Conservation (phyloP, 2,797 vertebrate species). For the Craterocephalus amniculus region DNA sequence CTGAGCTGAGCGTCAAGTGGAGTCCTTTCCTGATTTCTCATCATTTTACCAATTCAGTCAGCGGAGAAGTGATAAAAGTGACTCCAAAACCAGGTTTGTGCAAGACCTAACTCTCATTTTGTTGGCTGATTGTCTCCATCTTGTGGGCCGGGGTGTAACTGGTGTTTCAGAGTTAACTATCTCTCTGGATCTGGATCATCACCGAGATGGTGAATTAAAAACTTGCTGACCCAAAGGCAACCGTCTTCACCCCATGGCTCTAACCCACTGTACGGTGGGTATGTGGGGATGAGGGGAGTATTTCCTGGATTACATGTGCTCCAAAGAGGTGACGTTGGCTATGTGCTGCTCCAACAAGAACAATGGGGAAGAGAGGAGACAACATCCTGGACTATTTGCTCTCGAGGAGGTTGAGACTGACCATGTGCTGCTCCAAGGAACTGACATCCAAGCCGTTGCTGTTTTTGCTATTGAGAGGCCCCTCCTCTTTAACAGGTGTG, state of each 20-base stretch:
- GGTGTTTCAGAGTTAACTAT: constrained; percentile 31
- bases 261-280: constrained; percentile 22
- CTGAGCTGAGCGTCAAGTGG: constrained; percentile 41
- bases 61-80: constrained; percentile 21
- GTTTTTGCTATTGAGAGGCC: constrained; percentile 80
- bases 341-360: constrained; percentile 81
- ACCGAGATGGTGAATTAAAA: constrained; percentile 31
- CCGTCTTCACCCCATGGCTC: constrained; percentile 31
- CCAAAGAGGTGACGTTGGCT: constrained; percentile 83
- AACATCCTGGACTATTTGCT: constrained; percentile 81
- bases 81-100: constrained; percentile 29
- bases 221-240: constrained; percentile 35
- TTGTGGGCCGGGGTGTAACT: constrained; percentile 59
- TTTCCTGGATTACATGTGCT: constrained; percentile 76
- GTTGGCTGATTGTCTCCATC: constrained; percentile 67
- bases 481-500: constrained; percentile 80
- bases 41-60: constrained; percentile 36
- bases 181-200: constrained; percentile 17
- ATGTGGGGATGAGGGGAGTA: constrained; percentile 42
- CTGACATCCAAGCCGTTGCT: constrained; percentile 85
- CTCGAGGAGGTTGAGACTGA: constrained; percentile 88
- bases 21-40: constrained; percentile 24
- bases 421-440: constrained; percentile 88
- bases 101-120: constrained; percentile 4
- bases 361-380: constrained; percentile 16